These are phyloP conservation scores for Acanthurus lineatus DNA, from an alignment of 2,797 vertebrate genomes.

Conservation along the genomic window DNA sequence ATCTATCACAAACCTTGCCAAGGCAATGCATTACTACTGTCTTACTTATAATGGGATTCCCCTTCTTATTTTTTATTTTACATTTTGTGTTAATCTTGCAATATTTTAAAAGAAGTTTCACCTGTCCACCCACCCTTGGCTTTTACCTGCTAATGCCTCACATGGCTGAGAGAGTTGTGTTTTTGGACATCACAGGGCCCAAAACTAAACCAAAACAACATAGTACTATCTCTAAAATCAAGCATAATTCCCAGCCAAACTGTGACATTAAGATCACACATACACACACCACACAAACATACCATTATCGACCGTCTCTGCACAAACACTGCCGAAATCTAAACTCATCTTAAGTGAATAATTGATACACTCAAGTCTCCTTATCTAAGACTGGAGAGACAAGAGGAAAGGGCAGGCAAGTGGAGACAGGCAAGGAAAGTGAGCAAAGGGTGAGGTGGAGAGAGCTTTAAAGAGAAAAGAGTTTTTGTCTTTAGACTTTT, in stretches of 20 bases:
- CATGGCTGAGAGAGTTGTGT: constrained; percentile 60
- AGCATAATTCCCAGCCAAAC: constrained; percentile 26
- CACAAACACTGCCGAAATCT: constrained; percentile 28
- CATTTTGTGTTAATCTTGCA: constrained; percentile 45
- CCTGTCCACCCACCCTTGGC: constrained; percentile 47
- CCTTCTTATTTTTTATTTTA: constrained; percentile 45
- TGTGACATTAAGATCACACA: constrained; percentile 32
- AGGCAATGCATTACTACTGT: constrained; percentile 40
- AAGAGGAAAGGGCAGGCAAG: constrained; percentile 14
- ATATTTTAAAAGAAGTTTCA: constrained; percentile 54
- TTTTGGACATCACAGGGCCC: constrained; percentile 40
- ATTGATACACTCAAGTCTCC: constrained; percentile 41
- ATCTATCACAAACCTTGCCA: constrained; percentile 34
- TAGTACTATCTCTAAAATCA: constrained; percentile 40
- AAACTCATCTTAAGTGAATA: constrained; percentile 44
- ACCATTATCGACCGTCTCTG: not conserved
- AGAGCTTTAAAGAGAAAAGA: not conserved
- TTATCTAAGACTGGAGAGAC: constrained; percentile 34
- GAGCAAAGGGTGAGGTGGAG: constrained; percentile 34
- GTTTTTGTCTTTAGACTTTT: constrained; percentile 24
- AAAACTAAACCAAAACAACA: constrained; percentile 46
- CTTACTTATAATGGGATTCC: constrained; percentile 47
- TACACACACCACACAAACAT: constrained; percentile 13
- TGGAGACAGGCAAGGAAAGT: constrained; percentile 6
- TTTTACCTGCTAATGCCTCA: constrained; percentile 57